Evolutionary conservation across 30 jellyfish, hydroid and myxozoan species (phyloP).

Genomic region (Clytia hemisphaerica): DNA sequence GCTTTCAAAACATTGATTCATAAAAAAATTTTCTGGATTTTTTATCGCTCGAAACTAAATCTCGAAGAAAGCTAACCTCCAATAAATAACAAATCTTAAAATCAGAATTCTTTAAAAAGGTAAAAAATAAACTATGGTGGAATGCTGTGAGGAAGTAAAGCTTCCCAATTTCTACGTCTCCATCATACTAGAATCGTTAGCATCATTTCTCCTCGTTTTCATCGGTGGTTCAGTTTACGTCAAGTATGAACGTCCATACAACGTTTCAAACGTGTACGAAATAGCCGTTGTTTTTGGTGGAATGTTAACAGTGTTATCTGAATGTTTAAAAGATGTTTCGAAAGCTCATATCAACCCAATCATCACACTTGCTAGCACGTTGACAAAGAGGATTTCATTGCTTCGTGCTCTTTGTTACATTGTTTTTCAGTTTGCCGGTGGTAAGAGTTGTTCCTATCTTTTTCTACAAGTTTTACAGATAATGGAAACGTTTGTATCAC

Average conservation of each 20-base stretch:
- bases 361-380: conserved; percentile 8
- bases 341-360: conserved; percentile 36
- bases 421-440: conserved; percentile 24
- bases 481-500: too few species aligned
- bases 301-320: conserved; percentile 11
- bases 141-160: conserved; percentile 24
- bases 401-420: conserved; percentile 17
- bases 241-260: not conserved
- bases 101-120: too few species aligned
- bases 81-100: too few species aligned
- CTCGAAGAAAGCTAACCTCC: too few species aligned
- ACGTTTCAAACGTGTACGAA: not conserved
- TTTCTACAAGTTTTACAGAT: too few species aligned
- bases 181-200: conserved; percentile 16
- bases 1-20: too few species aligned
- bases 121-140: not conserved
- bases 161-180: conserved; percentile 11
- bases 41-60: too few species aligned
- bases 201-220: conserved; percentile 16
- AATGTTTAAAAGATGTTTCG: conserved; percentile 31
- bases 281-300: conserved; percentile 25
- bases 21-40: too few species aligned
- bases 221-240: conserved; percentile 26
- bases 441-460: too few species aligned
- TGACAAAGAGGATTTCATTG: conserved; percentile 16